Conservation (phyloP, 2,888 invertebrate species). For the Phaonia tiefii region DNA sequence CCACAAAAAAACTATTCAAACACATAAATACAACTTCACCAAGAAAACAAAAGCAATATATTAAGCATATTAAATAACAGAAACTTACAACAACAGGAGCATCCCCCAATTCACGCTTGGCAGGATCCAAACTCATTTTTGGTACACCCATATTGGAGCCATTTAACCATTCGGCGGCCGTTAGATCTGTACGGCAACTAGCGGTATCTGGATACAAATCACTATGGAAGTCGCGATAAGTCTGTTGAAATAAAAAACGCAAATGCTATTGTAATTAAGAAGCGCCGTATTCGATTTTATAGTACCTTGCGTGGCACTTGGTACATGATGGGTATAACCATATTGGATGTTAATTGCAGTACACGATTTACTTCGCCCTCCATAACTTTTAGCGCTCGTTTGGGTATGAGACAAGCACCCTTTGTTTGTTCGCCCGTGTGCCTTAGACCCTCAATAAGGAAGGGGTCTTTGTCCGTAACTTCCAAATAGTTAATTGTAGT, state of each 20-base stretch:
- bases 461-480: slow-evolving; percentile 93
- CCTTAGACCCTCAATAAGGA: slow-evolving; percentile 91
- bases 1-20: background rate
- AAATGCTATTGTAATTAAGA: background rate
- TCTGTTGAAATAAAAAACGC: slow-evolving; percentile 81
- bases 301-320: slow-evolving; percentile 94
- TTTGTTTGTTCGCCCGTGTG: slow-evolving; percentile 97
- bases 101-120: slow-evolving; percentile 85
- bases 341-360: slow-evolving; percentile 91
- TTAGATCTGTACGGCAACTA: slow-evolving; percentile 89
- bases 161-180: slow-evolving; percentile 90
- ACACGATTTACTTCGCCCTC: slow-evolving; percentile 97
- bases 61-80: background rate
- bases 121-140: slow-evolving; percentile 92
- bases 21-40: background rate
- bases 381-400: slow-evolving; percentile 96
- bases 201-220: slow-evolving; percentile 96
- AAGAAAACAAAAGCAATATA: background rate
- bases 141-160: slow-evolving; percentile 88
- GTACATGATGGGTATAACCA: slow-evolving; percentile 96
- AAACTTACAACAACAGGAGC: slow-evolving; percentile 83
- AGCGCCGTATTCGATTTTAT: background rate
- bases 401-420: slow-evolving; percentile 95
- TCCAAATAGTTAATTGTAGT: slow-evolving; percentile 95
- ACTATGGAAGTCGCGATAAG: slow-evolving; percentile 95